Conservation (phyloP, 1,140 invertebrate genomes). For the Portunus trituberculatus region DNA sequence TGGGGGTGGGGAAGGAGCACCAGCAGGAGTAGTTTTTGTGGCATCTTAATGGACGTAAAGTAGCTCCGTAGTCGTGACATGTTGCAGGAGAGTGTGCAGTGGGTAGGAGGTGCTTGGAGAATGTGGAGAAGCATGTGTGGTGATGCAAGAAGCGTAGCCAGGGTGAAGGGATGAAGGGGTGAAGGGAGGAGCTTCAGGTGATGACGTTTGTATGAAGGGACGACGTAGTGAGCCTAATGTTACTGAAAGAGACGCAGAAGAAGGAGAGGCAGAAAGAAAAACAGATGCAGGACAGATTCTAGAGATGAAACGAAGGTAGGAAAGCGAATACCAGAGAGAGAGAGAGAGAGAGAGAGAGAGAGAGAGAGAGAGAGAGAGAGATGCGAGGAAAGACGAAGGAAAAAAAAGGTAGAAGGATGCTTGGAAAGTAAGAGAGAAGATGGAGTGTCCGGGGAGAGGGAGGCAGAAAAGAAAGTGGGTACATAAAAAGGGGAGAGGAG, state of each 20-base stretch:
- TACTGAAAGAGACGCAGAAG: not conserved
- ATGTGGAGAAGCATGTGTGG: not conserved
- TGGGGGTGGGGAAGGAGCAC: not conserved
- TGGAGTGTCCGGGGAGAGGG: not conserved
- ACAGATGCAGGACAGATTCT: not conserved
- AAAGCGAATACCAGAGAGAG: not conserved
- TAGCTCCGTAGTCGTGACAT: constrained; percentile 7
- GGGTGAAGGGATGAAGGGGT: not conserved
- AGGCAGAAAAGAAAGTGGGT: not conserved
- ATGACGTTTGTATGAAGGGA: not conserved
- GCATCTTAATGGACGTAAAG: not conserved
- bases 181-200: not conserved
- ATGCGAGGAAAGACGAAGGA: not conserved
- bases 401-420: not conserved
- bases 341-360: not conserved
- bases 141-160: not conserved
- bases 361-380: not conserved
- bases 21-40: not conserved
- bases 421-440: not conserved
- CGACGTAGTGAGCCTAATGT: not conserved
- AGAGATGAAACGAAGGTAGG: not conserved
- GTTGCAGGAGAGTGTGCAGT: not conserved
- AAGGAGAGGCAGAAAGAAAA: not conserved
- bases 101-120: not conserved
- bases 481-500: not conserved